Percentiles rank a stretch among this genome's conserved stretches.
phyloP scores from a whole-genome alignment of 2,113 vertebrate genomes.

The Macaca nemestrina region DNA sequence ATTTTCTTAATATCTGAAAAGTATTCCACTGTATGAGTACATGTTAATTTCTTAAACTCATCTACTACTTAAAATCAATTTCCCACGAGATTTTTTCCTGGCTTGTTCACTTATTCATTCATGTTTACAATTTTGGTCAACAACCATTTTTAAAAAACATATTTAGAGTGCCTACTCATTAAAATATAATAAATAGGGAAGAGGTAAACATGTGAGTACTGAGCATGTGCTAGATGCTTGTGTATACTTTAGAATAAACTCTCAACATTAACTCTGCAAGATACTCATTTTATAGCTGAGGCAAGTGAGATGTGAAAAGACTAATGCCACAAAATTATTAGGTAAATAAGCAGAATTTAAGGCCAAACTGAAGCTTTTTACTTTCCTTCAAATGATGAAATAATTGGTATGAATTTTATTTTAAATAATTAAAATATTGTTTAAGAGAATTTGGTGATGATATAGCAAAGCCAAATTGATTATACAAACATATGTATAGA shows the following conservation, averaged over 20 bases:
- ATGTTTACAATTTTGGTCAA: not conserved
- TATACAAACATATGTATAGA: not conserved
- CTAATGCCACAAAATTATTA: constrained; percentile 17
- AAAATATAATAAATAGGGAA: not conserved
- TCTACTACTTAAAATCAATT: not conserved
- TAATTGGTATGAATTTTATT: not conserved
- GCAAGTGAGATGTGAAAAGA: constrained; percentile 19
- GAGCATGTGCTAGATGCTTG: not conserved
- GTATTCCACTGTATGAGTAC: not conserved
- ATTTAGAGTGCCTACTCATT: not conserved
- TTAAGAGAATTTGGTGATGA: not conserved
- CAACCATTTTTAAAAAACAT: not conserved
- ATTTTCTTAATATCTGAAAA: not conserved
- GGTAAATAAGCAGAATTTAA: constrained; percentile 38
- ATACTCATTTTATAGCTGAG: not conserved
- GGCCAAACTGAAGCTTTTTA: not conserved
- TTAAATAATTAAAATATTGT: not conserved
- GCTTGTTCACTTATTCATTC: constrained; percentile 21
- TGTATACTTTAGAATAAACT: not conserved
- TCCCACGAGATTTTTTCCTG: not conserved
- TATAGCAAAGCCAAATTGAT: not conserved
- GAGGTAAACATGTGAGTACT: not conserved
- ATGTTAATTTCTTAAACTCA: not conserved
- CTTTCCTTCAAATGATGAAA: not conserved
- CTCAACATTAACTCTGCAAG: not conserved